Conservation (phyloP, 2,113 vertebrate species). For the Sturnira hondurensis region DNA sequence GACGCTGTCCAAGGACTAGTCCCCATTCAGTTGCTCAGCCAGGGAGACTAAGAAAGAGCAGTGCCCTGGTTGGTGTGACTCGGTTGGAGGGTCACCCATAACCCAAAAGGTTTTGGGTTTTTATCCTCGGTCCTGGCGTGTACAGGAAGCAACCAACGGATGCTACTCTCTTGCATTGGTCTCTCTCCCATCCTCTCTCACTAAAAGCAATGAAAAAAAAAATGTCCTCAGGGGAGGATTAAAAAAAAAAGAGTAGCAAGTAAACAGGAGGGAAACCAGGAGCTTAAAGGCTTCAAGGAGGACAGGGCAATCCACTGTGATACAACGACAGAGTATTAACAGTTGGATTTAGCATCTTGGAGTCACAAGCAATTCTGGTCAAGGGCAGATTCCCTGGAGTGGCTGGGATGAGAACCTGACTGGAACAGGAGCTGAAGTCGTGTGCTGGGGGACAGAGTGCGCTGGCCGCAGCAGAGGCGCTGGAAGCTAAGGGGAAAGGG, state of each 20-base stretch:
- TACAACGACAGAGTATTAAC: background rate
- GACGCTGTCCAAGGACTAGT: background rate
- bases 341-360: background rate
- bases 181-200: too few species aligned
- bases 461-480: background rate
- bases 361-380: background rate
- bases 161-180: too few species aligned
- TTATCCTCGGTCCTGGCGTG: too few species aligned
- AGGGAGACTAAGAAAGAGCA: background rate
- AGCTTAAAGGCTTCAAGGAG: background rate
- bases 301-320: background rate
- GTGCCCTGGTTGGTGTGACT: too few species aligned
- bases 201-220: too few species aligned
- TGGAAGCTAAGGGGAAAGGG: background rate
- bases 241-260: background rate
- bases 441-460: background rate
- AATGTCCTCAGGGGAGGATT: too few species aligned
- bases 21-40: background rate
- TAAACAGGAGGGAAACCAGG: background rate
- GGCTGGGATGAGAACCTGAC: background rate
- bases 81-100: too few species aligned
- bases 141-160: too few species aligned
- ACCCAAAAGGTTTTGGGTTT: too few species aligned
- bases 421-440: background rate
- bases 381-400: background rate